Evolutionary conservation across 2,113 vertebrate genomes (phyloP), one percentile per base, ranked within the genome.

Genomic region (Pteronura brasiliensis): DNA sequence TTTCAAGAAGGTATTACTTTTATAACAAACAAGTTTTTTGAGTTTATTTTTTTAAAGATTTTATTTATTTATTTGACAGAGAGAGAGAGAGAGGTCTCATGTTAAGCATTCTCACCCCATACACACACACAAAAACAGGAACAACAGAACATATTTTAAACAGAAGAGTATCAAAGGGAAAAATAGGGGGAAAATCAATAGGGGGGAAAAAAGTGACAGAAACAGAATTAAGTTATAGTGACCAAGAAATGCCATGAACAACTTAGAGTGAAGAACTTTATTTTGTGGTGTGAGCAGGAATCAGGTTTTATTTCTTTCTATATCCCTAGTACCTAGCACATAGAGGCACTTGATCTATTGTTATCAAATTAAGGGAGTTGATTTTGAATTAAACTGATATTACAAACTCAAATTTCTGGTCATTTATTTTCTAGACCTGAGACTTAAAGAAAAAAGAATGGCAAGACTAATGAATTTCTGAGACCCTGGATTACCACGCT

Each of bases 381-480:
- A 84, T 47, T 88, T 59, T 65, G 39, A 82, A 88, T 84, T 87
- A 87, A 91, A 72, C 12, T 83, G 39, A 34, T 55, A 77, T 31
- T 85, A 61, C 42, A 90, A 90, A 57, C 31, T 69, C 4, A 67
- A 52, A 52, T 42, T 88, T 83, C 86, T 76, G 9, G 81, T 89
- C 65, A 52, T 34, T 52, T 84, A 59, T 25, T 86, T 95, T 93
- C 72, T 42, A 90, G 31, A 79, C 3, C 36, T 93, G 21, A 84
- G 17, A 95, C 69, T 63, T 82, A 90, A 88, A 86, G 49, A 92
- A 92, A 93, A 93, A 81, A 72, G 7, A 86, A 87, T 44, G 52
- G 80, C 42, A 84, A 76, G 92, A 36, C 1, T 59, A 36, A 95
- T 90, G 23, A n/a, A 81, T 29, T 96, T 90, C 63, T 83, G 44